phyloP scores from a whole-genome alignment of 1,140 invertebrate species.

The Nylanderia fulva region DNA sequence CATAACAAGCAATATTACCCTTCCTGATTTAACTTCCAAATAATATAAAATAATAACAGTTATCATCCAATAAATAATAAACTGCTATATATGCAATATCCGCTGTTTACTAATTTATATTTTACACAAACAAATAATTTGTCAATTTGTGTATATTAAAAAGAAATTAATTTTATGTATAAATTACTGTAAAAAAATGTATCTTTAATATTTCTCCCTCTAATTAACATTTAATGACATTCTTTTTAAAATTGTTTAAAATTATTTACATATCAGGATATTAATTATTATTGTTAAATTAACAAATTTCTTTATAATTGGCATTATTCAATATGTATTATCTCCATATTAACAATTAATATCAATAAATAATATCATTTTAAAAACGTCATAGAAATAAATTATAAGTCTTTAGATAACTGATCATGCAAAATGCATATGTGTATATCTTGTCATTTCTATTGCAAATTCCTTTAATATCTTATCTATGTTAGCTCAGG shows the following conservation, averaged over 20 bases:
- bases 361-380: too few species aligned
- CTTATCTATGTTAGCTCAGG: conserved; percentile 61
- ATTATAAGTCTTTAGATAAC: neutral
- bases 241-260: too few species aligned
- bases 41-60: conserved; percentile 55
- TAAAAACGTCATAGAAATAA: neutral
- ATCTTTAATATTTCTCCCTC: neutral
- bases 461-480: conserved; percentile 58
- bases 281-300: too few species aligned
- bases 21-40: conserved; percentile 39
- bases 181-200: conserved; percentile 9
- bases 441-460: neutral
- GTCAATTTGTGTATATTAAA: neutral
- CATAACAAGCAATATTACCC: conserved; percentile 51
- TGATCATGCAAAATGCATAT: neutral
- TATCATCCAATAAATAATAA: conserved; percentile 58
- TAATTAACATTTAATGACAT: neutral
- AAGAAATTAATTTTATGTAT: too few species aligned
- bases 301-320: neutral
- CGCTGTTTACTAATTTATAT: neutral
- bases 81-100: conserved; percentile 25
- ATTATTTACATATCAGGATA: too few species aligned
- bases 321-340: neutral
- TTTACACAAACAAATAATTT: conserved; percentile 9
- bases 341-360: neutral